Conservation (phyloP, 2,888 invertebrate species). For the Melitaea athalia region DNA sequence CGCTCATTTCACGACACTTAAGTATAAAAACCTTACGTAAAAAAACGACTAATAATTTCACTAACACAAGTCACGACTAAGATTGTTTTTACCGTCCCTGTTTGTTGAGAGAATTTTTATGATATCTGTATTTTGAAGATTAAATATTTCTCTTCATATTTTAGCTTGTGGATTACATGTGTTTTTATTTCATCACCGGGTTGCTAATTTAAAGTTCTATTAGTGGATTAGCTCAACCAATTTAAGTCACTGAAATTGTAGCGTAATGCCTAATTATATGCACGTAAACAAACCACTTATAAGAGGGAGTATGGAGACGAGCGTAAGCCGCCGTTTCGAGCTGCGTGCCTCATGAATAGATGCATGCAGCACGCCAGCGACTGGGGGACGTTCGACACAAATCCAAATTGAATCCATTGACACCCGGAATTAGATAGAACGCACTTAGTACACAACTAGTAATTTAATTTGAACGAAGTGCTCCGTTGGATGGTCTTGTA, state of each 20-base stretch:
- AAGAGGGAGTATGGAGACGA: slow-evolving; percentile 8
- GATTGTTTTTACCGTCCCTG: neutral
- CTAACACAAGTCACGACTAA: too few relatives aligned
- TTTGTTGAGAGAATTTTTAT: neutral
- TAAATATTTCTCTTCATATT: too few relatives aligned
- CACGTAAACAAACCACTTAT: slow-evolving; percentile 25
- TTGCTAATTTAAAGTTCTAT: neutral
- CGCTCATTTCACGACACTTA: too few relatives aligned
- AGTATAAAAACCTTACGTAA: too few relatives aligned
- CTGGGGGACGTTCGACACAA: slow-evolving; percentile 49
- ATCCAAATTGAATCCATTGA: slow-evolving; percentile 74
- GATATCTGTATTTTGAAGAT: too few relatives aligned
- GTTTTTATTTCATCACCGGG: neutral
- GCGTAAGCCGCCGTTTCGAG: slow-evolving; percentile 30
- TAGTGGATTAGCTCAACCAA: slow-evolving; percentile 1
- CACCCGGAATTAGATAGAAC: slow-evolving; percentile 64
- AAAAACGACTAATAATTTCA: too few relatives aligned
- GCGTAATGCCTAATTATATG: slow-evolving; percentile 19
- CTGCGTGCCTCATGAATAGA: slow-evolving; percentile 42
- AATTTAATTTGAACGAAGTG: slow-evolving; percentile 45
- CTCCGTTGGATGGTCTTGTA: slow-evolving; percentile 27
- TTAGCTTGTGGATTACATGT: neutral
- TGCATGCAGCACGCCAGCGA: slow-evolving; percentile 43
- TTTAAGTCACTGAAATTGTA: slow-evolving; percentile 7
- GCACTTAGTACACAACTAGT: slow-evolving; percentile 40